Evolutionary conservation across 2,888 invertebrate genomes (phyloP), one percentile per base, ranked within the genome.

Genomic region (Scaptomyza polygonia): DNA sequence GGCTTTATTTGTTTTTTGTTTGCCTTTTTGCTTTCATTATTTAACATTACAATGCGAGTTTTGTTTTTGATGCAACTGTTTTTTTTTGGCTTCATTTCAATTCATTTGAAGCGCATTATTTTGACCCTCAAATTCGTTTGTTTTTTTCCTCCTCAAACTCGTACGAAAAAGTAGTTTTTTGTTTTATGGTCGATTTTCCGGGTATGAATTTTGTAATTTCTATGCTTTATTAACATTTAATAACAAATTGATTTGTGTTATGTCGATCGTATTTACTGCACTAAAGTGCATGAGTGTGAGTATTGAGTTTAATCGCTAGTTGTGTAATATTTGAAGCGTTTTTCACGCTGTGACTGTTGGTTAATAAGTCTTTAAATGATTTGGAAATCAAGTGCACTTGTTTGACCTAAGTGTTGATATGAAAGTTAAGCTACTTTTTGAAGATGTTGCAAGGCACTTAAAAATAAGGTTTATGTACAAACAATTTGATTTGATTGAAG

Each of bases 61-160:
- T 58, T 34, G 27, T 43, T 34, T 32, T 12, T 18, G 5, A 25
- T 32, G 30, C 18, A 57, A 48, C 18, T n/a, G n/a, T n/a, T n/a
- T n/a, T n/a, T 48, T 74, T 65, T 56, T 55, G 58, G 44, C 45
- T 69, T 18, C 48, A 43, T 48, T 61, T 66, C 36, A 30, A 18
- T 58, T 62, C 48, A 21, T 12, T 64, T 69, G 74, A 68, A 61
- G 65, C 79, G 54, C 65, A 62, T 68, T 73, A n/a, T n/a, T 58
- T 58, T 86, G 80, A 81, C 86, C 80, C 84, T 67, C 72, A 81
- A 39, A 58, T 62, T 67, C 56, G 55, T 43, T 53, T 25, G 25
- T 5, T 3, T 0, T 12, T 12, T 12, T 79, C 78, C 79, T 56
- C 65, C 59, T 51, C 49, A 45, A 75, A 40, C 43, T 36, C 18